phyloP scores from a whole-genome alignment of 2,797 vertebrate genomes.

The Yasuhikotakia modesta region DNA sequence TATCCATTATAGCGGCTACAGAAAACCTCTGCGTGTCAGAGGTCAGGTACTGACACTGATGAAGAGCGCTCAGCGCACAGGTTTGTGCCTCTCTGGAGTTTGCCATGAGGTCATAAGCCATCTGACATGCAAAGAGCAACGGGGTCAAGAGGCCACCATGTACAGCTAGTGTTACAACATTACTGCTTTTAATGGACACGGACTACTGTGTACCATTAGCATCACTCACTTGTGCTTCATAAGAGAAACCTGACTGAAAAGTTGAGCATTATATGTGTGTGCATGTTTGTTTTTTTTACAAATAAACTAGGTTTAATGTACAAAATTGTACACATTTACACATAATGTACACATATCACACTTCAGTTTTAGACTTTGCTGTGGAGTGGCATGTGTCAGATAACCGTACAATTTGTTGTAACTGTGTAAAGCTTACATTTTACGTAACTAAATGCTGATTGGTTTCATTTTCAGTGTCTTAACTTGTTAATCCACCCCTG shows the following conservation, averaged over 20 bases:
- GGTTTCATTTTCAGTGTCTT: not conserved
- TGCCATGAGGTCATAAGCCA: slow-evolving; percentile 53
- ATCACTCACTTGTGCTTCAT: slow-evolving; percentile 29
- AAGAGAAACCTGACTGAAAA: slow-evolving; percentile 17
- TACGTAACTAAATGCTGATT: not conserved
- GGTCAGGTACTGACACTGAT: slow-evolving; percentile 40
- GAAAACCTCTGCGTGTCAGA: slow-evolving; percentile 41
- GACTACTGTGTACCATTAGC: slow-evolving; percentile 56
- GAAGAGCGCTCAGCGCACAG: slow-evolving; percentile 31
- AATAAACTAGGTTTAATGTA: not conserved
- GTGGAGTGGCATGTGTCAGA: not conserved
- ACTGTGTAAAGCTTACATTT: no score
- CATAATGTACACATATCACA: no score
- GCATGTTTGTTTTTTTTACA: slow-evolving; percentile 2
- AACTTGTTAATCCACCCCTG: not conserved
- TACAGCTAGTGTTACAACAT: slow-evolving; percentile 62
- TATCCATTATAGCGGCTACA: slow-evolving; percentile 28
- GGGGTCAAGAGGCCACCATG: slow-evolving; percentile 58
- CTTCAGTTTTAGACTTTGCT: not conserved
- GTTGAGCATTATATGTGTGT: not conserved
- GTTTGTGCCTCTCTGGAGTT: slow-evolving; percentile 46
- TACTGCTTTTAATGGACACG: slow-evolving; percentile 57
- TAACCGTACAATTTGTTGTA: not conserved
- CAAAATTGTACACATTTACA: no score
- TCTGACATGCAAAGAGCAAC: slow-evolving; percentile 54